Base-by-base conservation (phyloP, 2,113 vertebrate genomes). In the Barnardius zonarius region DNA sequence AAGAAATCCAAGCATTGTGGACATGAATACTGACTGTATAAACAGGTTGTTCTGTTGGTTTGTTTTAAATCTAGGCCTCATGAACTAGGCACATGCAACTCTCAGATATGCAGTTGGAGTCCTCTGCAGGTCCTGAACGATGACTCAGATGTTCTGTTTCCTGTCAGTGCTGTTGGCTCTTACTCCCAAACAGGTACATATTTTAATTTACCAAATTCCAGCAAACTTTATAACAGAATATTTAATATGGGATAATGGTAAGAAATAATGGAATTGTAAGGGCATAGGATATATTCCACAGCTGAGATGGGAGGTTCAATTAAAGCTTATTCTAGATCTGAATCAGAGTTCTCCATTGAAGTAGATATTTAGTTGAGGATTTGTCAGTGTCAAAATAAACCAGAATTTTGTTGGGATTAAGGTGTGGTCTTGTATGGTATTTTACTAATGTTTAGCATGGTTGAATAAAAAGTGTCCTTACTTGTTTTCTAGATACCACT, bases 81-180 rank as follows among this genome's bases (percentile, higher is more conserved):
- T 96, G 98, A 99, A 25, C 98, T 98, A 61, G 98, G 97, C 76
- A 69, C 98, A 49, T 96, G 96, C 94, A 97, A 57, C 70, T 97
- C 99, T 72, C 98, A 98, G 69, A 97, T 98, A 91, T 98, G 98
- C 84, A 98, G 98, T 19, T 99, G 99, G 99, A 98, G 98, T 76
- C 98, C 99, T 4, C 97, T 99, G 59, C 98, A 99, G 94, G 97
- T 98, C 81, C 97, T 99, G 55, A 98, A 98, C 1, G 98, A 98
- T 43, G 98, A 98, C 92, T 95, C 98, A 0, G 98, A 98, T 41
- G 96, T 99, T 96, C 98, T 99, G 3, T 99, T 99, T 82, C 99
- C 99, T 10, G 91, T 99, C 90, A 98, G 97, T 61, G 92, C 98
- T 7, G 74, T 96, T 69, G 98, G 97, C 73, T 96, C 98, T 43